Conservation (phyloP, 2,113 vertebrate genomes). For the Monarcha castaneiventris region DNA sequence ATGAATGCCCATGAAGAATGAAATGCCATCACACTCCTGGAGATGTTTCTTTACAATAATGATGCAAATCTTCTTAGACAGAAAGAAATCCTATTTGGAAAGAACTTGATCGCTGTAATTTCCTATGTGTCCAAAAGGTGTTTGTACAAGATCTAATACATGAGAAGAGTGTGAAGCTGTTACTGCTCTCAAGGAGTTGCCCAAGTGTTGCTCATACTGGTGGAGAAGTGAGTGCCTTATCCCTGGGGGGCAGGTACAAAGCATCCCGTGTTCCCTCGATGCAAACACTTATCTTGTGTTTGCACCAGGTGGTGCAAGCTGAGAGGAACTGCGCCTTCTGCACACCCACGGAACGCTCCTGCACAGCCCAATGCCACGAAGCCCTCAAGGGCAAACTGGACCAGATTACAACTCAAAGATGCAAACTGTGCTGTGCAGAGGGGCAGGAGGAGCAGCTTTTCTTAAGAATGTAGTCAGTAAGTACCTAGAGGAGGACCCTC, state of each 20-base stretch:
- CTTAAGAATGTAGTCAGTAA: background rate
- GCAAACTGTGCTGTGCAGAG: background rate
- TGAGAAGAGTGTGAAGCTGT: background rate
- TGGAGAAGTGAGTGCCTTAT: background rate
- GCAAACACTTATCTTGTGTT: background rate
- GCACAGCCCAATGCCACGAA: rapidly evolving
- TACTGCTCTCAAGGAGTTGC: background rate
- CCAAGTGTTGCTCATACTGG: background rate
- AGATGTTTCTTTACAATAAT: background rate
- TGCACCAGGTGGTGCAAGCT: background rate
- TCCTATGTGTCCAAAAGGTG: background rate
- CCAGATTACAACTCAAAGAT: background rate
- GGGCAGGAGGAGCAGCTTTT: background rate
- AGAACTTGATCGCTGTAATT: background rate
- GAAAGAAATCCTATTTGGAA: background rate
- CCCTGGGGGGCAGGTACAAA: background rate
- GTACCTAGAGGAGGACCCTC: background rate
- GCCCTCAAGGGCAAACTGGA: background rate
- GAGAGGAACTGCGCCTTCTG: background rate
- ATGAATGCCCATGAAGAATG: background rate
- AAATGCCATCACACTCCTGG: background rate
- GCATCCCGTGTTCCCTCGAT: background rate
- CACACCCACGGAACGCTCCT: rapidly evolving
- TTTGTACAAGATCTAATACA: background rate
- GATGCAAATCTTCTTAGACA: background rate